Evolutionary conservation across 2,113 vertebrate species (phyloP), one percentile per base, ranked within the genome.

Genomic region (Oceanodroma tethys): DNA sequence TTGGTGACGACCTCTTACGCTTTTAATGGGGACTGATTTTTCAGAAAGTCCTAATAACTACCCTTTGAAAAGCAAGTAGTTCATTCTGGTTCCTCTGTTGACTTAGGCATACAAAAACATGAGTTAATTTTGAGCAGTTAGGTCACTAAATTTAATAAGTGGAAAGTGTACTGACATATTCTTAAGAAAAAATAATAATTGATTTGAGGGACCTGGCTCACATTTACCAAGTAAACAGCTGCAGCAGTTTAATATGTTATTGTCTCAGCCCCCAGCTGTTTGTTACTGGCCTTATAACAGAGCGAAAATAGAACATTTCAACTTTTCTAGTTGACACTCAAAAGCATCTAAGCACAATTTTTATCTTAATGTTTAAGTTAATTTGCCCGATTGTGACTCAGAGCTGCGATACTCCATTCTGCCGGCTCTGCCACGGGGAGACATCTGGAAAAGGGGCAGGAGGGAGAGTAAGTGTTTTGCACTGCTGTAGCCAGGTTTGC

Each of bases 131-230:
- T 75, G 65, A 93, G 68, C 34, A 65, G 70, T 89, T 94, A 72
- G 53, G 70, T 95, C 93, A 95, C 94, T 72, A 68, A 52, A 94
- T 87, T 89, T 79, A 96, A 52, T 84, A 85, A 85, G 73, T 79
- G 81, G 73, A 96, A 96, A 95, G 65, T 72, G 70, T 74, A 94
- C 86, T 81, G 70, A 79, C 84, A 88, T 55, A 75, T 82, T 85
- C 66, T 68, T 55, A 30, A 34, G 10, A 84, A 91, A 82, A 92
- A 82, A 32, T 4, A 34, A 58, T 92, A 90, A 42, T 26, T 90
- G 1, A 79, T 81, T 89, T 71, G 43, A 85, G 86, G 81, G 86
- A 89, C 40, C 83, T 95, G 76, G 89, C 65, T 95, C 36, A 87
- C 60, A 75, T 75, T 74, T 79, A 75, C 56, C 34, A 63, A 87